A percentile compares a stretch with the other conserved stretches of the same genome.
phyloP scores from a whole-genome alignment of 2,797 vertebrate genomes.

The Sphenopsis melanotis region DNA sequence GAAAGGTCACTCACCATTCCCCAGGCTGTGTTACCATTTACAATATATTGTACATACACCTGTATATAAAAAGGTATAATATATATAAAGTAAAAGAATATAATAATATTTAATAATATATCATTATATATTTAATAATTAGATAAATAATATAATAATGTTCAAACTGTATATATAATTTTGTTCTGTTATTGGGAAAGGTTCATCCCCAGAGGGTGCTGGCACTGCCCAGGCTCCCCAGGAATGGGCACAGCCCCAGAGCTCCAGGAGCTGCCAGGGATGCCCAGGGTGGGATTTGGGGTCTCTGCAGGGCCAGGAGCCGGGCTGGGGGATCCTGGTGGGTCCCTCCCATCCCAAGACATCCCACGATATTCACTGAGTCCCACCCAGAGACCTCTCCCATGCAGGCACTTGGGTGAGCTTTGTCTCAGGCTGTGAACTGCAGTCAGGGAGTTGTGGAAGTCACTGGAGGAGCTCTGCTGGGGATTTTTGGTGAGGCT shows the following conservation, averaged over 20 bases:
- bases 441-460: neutral
- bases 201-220: neutral
- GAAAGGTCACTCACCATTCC: neutral
- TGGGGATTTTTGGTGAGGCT: neutral
- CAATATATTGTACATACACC: rapidly evolving
- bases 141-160: too few relatives aligned
- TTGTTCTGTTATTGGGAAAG: neutral
- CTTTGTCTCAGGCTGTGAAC: neutral
- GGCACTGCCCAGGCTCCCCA: neutral
- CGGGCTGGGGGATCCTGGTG: neutral
- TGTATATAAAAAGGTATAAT: too few relatives aligned
- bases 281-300: neutral
- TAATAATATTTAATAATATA: too few relatives aligned
- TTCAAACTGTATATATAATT: too few relatives aligned
- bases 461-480: neutral
- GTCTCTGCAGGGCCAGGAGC: neutral
- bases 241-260: neutral
- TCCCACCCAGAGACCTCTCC: neutral
- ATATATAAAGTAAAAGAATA: too few relatives aligned
- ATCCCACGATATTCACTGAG: neutral
- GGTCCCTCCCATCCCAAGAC: neutral
- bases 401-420: neutral
- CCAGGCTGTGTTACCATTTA: rapidly evolving
- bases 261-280: neutral
- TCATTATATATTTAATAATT: too few relatives aligned